These are phyloP conservation scores for Pemphigus obesinymphae DNA, from an alignment of 1,140 invertebrate species.

Conservation along the genomic window DNA sequence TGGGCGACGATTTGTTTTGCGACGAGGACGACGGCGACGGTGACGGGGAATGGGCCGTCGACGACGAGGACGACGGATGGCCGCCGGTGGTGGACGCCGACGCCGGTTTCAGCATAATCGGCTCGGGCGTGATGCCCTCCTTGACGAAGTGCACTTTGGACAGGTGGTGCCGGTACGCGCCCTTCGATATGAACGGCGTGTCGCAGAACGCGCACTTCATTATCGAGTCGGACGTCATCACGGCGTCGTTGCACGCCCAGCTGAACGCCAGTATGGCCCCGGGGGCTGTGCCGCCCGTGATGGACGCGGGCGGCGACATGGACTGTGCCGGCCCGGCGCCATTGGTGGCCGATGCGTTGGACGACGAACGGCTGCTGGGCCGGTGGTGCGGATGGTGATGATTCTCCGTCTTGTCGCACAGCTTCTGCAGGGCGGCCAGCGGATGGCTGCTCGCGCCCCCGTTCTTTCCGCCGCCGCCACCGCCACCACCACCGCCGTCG, in stretches of 20 bases:
- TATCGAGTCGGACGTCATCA: constrained; percentile 76
- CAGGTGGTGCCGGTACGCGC: constrained; percentile 91
- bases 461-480: constrained; percentile 54
- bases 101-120: constrained; percentile 57
- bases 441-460: constrained; percentile 72
- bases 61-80: constrained; percentile 44
- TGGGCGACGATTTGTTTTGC: constrained; percentile 32
- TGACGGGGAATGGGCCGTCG: neutral
- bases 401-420: constrained; percentile 90
- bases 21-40: neutral
- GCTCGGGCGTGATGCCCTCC: constrained; percentile 75
- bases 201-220: constrained; percentile 97
- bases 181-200: constrained; percentile 92
- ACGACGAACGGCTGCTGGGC: constrained; percentile 25
- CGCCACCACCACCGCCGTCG: constrained; percentile 52
- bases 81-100: constrained; percentile 46
- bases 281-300: constrained; percentile 54
- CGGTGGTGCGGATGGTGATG: constrained; percentile 50
- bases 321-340: constrained; percentile 45
- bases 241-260: constrained; percentile 88
- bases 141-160: constrained; percentile 97
- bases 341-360: constrained; percentile 19
- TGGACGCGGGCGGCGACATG: constrained; percentile 42
- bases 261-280: constrained; percentile 84
- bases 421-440: constrained; percentile 84